Evolutionary conservation across 2,888 invertebrate species (phyloP).

Genomic region (Halictus ligatus): DNA sequence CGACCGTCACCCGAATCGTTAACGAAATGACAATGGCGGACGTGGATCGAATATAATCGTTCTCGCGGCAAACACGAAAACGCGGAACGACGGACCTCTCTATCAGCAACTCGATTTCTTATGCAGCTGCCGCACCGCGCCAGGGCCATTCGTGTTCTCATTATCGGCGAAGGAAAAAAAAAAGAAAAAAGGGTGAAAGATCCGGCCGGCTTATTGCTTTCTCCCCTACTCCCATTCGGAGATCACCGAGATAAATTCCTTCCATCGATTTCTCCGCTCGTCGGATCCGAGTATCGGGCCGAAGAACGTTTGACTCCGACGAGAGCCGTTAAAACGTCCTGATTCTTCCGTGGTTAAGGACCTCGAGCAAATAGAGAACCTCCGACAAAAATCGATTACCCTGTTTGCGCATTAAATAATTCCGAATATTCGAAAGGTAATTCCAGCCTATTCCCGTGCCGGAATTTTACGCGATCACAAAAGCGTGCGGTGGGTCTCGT

Average conservation of each 20-base stretch:
- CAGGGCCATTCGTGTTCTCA: slow-evolving; percentile 33
- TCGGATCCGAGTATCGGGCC: slow-evolving; percentile 1
- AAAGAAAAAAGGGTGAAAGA: slow-evolving; percentile 26
- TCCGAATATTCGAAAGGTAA: not conserved
- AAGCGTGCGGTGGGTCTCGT: not conserved
- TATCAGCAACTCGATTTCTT: slow-evolving; percentile 32
- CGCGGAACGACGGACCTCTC: not conserved
- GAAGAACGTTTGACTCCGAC: slow-evolving; percentile 9
- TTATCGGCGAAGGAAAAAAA: slow-evolving; percentile 16
- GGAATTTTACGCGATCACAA: not conserved
- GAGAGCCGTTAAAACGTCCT: not conserved
- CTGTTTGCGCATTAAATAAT: not conserved
- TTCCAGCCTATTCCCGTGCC: not conserved
- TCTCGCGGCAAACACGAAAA: not conserved
- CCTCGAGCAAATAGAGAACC: not conserved
- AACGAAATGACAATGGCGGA: slow-evolving; percentile 28
- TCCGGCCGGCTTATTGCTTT: slow-evolving; percentile 40
- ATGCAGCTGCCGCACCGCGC: not conserved
- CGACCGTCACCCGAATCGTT: slow-evolving; percentile 30
- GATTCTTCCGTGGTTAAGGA: slow-evolving; percentile 16
- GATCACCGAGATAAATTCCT: slow-evolving; percentile 26
- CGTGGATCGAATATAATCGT: not conserved
- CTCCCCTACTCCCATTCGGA: slow-evolving; percentile 6
- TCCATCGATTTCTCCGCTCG: slow-evolving; percentile 24
- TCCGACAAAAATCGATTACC: not conserved